Percentiles rank a stretch among this genome's conserved stretches.
Evolutionary conservation across 2,113 vertebrate genomes (phyloP).

Genomic region (Mastomys coucha): DNA sequence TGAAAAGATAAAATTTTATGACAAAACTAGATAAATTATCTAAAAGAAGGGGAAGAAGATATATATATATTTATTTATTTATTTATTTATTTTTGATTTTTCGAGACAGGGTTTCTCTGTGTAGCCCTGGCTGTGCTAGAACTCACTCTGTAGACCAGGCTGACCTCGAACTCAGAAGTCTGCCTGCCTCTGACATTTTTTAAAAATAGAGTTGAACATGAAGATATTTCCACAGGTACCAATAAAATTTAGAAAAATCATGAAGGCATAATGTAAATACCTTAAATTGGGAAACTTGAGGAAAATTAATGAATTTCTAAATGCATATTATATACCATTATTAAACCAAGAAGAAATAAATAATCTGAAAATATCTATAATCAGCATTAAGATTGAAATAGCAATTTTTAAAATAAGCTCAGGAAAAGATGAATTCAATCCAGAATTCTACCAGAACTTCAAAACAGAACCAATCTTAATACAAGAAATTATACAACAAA

Average conservation of each 20-base stretch:
- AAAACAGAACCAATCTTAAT: neutral
- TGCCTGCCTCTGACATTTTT: too few relatives aligned
- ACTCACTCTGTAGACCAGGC: too few relatives aligned
- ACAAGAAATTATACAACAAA: neutral
- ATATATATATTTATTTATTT: too few relatives aligned
- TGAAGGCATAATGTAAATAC: too few relatives aligned
- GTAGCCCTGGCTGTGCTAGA: too few relatives aligned
- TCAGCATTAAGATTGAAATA: neutral
- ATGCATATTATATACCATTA: neutral
- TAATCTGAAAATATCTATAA: neutral
- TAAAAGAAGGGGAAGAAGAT: neutral
- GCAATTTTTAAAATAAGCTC: neutral
- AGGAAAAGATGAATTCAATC: neutral
- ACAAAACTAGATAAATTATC: neutral
- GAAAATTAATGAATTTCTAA: neutral
- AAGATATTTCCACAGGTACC: neutral
- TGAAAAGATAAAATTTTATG: neutral
- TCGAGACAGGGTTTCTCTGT: too few relatives aligned
- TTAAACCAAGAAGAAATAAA: neutral
- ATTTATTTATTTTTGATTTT: too few relatives aligned
- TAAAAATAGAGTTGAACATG: neutral
- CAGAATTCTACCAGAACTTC: neutral
- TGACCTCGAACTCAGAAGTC: too few relatives aligned
- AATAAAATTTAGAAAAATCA: neutral
- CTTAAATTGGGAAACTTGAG: neutral